Base-by-base conservation (phyloP, 2,888 invertebrate species). In the Conchocele bisecta region DNA sequence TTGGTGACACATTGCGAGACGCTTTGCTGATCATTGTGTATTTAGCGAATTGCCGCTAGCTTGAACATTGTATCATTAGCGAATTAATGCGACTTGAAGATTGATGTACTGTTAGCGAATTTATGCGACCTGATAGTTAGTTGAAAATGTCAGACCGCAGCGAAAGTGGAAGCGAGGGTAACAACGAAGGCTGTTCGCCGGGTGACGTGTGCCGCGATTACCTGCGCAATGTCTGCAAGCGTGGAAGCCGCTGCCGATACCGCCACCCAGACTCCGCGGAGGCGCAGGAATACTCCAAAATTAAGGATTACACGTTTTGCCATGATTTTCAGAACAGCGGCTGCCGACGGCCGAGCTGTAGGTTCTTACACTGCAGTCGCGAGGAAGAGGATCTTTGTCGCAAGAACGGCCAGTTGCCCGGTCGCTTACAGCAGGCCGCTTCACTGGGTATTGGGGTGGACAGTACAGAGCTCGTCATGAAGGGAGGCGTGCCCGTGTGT, bases 301-400 rank as follows among this genome's bases (percentile, higher is more conserved):
- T 83, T 65, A 86, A 84, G 17, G 91, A 91, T 37, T 87, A 88
- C 67, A 91, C 92, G 37, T 93, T 93, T 86, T 93, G 93, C 86
- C 93, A 93, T 85, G 93, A 93, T 84, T 93, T 89, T 82, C 96
- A 96, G 91, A 96, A 96, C 89, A 94, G 93, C 44, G 93, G 94
- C 71, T 96, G 96, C 87, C 93, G 93, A n/a, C 93, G 96, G 83
- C 93, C 93, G 3, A 94, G 94, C 67, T 96, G 95, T 86, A 94
- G 94, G 85, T 96, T 95, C 89, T 93, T 95, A 44, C 96, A 96
- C 90, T 95, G 95, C 85, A 93, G 94, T 0, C 92, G 94, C 20
- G 94, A 94, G 85, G 95, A 95, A 82, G 95, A 96, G 88, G 93
- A 93, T 74, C 94, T 94, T 70, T 95, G 94, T 86, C 93, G 94